Percentiles rank a stretch among this genome's conserved stretches.
Evolutionary conservation across 2,797 vertebrate genomes (phyloP).

Genomic region (Schizopygopsis malacanthus): DNA sequence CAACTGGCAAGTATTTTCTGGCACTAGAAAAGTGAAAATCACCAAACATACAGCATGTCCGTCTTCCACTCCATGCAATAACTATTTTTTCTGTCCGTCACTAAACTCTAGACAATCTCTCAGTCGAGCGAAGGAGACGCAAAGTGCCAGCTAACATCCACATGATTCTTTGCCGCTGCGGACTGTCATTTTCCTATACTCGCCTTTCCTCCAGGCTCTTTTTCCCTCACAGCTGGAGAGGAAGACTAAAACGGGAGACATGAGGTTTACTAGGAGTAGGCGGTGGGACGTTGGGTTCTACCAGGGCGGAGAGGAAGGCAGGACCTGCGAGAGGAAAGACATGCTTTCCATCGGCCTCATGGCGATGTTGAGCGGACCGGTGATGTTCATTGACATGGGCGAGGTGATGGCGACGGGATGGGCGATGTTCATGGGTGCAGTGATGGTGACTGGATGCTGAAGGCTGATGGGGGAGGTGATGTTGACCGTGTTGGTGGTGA

Average conservation of each 20-base stretch:
- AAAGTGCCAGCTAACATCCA: constrained; percentile 48
- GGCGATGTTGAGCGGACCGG: constrained; percentile 90
- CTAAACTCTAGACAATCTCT: constrained; percentile 49
- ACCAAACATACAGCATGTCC: constrained; percentile 55
- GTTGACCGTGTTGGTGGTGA: constrained; percentile 94
- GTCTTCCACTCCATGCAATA: constrained; percentile 47
- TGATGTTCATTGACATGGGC: constrained; percentile 96
- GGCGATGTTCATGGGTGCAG: constrained; percentile 93
- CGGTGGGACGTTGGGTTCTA: constrained; percentile 71
- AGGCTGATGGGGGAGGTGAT: constrained; percentile 93
- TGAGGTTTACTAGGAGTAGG: constrained; percentile 42
- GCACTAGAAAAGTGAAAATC: constrained; percentile 55
- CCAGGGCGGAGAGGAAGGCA: constrained; percentile 96
- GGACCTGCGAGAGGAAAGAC: constrained; percentile 95
- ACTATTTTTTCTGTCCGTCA: constrained; percentile 45
- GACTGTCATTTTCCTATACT: constrained; percentile 42
- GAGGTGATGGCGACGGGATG: constrained; percentile 96
- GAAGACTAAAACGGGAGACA: constrained; percentile 57
- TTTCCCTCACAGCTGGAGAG: constrained; percentile 50
- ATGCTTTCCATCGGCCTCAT: constrained; percentile 89
- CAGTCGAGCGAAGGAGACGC: constrained; percentile 30
- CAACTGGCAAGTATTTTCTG: constrained; percentile 55
- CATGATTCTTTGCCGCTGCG: constrained; percentile 36
- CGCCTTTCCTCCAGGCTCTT: constrained; percentile 36
- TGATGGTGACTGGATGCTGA: constrained; percentile 96